Evolutionary conservation across 2,797 vertebrate species (phyloP), one percentile per base, ranked within the genome.

Genomic region (Spinus pinus): DNA sequence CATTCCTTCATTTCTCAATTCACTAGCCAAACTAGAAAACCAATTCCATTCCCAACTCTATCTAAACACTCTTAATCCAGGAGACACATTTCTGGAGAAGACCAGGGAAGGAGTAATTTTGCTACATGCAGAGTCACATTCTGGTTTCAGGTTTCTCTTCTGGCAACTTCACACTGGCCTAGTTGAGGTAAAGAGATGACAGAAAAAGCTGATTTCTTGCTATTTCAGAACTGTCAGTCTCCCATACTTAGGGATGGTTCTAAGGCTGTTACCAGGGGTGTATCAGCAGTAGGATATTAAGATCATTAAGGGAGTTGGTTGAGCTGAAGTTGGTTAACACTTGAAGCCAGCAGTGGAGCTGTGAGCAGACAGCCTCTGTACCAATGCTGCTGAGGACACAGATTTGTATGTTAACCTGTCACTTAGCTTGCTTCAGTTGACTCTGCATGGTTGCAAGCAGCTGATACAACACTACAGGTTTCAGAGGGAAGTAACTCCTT

Each of bases 1-100:
- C 30, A 66, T 46, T 61, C 73, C 86, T 96, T 86, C 39, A 65
- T 91, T 94, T 93, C 81, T 83, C 80, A 90, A 35, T 83, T 83
- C 73, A 60, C 44, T 62, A 73, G 37, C 20, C 86, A 93, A 90
- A 88, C 25, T 35, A 86, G 77, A 86, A 94, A 96, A 88, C 46
- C 73, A 60, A 67, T 92, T 57, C 49, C 10, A 16, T 75, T 86
- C 86, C 67, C 70, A 86, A n/a, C 18, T 56, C 49, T 49, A 12
- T n/a, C 44, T 28, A 58, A 58, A 54, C 14, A 6, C 41, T 37
- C 17, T 18, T 31, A 56, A 54, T 57, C 37, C 73, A 78, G 25
- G 14, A 77, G 30, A 80, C 28, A 56, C 14, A 47, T 44, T 86
- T 88, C 51, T 74, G 82, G 57, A 94, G n/a, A 16, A 73, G 57